A percentile compares a stretch with the other conserved stretches of the same genome.
These are phyloP conservation scores for Drosophila nigromelanica DNA, from an alignment of 1,140 invertebrate species.

Conservation along the genomic window DNA sequence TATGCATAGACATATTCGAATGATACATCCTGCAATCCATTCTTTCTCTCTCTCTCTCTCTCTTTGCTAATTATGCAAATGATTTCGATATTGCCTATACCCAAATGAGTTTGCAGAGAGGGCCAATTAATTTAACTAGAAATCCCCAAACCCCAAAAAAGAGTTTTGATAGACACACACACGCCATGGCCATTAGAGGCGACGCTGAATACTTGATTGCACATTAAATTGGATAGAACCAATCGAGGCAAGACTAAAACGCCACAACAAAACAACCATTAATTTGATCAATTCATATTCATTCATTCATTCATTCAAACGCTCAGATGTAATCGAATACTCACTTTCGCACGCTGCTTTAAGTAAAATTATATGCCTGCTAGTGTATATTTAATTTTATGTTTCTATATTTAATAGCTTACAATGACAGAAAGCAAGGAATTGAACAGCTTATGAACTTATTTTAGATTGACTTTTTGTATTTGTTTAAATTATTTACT, in stretches of 20 bases:
- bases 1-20: slow-evolving; percentile 4
- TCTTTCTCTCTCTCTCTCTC: not conserved
- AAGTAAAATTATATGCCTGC: slow-evolving; percentile 18
- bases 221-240: slow-evolving; percentile 65
- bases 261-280: slow-evolving; percentile 45
- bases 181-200: slow-evolving; percentile 58
- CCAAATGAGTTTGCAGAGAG: slow-evolving; percentile 12
- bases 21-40: slow-evolving; percentile 23
- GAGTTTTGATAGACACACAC: slow-evolving; percentile 50
- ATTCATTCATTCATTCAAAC: slow-evolving; percentile 51
- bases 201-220: slow-evolving; percentile 75
- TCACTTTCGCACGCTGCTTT: slow-evolving; percentile 31
- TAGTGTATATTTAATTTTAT: slow-evolving; percentile 28
- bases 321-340: slow-evolving; percentile 5
- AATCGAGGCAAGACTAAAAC: slow-evolving; percentile 36
- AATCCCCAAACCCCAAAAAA: slow-evolving; percentile 14
- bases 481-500: not conserved
- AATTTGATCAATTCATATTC: slow-evolving; percentile 65
- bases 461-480: not conserved
- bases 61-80: slow-evolving; percentile 63
- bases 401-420: slow-evolving; percentile 8
- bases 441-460: slow-evolving; percentile 11
- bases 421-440: slow-evolving; percentile 4
- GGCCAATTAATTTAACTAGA: slow-evolving; percentile 57
- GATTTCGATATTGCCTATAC: slow-evolving; percentile 27